Evolutionary conservation across 2,113 vertebrate species (phyloP).

Genomic region (Myotis yumanensis): DNA sequence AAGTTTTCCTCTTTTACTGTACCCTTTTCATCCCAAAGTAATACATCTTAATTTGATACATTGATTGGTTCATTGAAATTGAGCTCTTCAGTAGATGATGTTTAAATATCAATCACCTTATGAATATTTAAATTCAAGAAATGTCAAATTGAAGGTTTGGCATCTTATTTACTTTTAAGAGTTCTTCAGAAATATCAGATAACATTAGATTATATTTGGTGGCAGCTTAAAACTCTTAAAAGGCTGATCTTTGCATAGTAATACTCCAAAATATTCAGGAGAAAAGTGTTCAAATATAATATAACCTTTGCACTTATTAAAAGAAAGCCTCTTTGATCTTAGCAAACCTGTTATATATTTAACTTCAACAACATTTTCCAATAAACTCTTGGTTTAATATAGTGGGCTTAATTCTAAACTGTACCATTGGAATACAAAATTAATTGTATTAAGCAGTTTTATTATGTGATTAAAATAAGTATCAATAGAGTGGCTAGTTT

Average conservation of each 20-base stretch:
- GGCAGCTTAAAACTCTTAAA: slow-evolving; percentile 61
- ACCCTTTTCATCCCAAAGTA: background rate
- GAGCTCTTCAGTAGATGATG: slow-evolving; percentile 73
- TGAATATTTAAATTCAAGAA: slow-evolving; percentile 80
- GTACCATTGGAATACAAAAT: slow-evolving; percentile 18
- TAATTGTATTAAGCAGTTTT: background rate
- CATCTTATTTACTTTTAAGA: slow-evolving; percentile 75
- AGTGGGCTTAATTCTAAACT: background rate
- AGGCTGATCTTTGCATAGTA: slow-evolving; percentile 72
- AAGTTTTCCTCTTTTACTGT: background rate
- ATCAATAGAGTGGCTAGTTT: background rate
- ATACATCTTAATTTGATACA: slow-evolving; percentile 46
- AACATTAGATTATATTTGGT: slow-evolving; percentile 66
- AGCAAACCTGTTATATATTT: background rate
- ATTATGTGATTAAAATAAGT: slow-evolving; percentile 6
- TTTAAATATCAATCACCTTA: slow-evolving; percentile 78
- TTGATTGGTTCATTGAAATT: slow-evolving; percentile 74
- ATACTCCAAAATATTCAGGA: slow-evolving; percentile 66
- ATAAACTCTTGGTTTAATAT: slow-evolving; percentile 28
- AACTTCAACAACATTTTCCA: slow-evolving; percentile 40
- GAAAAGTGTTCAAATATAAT: background rate
- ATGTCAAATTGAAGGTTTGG: slow-evolving; percentile 77
- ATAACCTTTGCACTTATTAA: background rate
- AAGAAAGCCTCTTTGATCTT: background rate
- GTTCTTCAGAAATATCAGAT: slow-evolving; percentile 79